Conservation (phyloP, 2,797 vertebrate genomes). For the Poecilia velifera region DNA sequence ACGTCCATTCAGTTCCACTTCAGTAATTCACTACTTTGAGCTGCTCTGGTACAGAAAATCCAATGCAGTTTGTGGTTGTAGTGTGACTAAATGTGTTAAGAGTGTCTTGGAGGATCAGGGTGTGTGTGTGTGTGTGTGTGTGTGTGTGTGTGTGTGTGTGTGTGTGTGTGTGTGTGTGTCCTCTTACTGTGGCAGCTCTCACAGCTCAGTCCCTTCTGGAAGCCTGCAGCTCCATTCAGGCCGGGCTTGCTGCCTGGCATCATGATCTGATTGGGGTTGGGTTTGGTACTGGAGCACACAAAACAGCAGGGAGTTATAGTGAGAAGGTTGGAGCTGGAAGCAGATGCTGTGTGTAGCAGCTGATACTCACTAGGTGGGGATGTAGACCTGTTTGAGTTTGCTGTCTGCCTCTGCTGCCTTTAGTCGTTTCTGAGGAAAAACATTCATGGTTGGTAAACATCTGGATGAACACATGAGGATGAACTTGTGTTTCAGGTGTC, state of each 20-base stretch:
- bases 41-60: not conserved
- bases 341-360: not conserved
- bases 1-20: not conserved
- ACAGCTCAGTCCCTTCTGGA: constrained; percentile 94
- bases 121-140: too few species aligned
- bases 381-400: constrained; percentile 98
- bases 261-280: constrained; percentile 96
- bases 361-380: constrained; percentile 96
- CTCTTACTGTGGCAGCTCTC: constrained; percentile 96
- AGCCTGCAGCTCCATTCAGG: constrained; percentile 90
- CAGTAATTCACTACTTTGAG: not conserved
- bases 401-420: constrained; percentile 98
- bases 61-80: not conserved
- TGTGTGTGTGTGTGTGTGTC: not conserved
- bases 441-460: constrained; percentile 58
- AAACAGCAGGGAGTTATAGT: constrained; percentile 1
- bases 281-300: constrained; percentile 86
- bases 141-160: too few species aligned
- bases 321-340: not conserved
- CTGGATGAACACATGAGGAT: not conserved
- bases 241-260: constrained; percentile 91
- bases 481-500: not conserved
- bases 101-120: not conserved
- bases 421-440: constrained; percentile 89
- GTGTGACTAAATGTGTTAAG: not conserved